Evolutionary conservation across 2,113 vertebrate genomes (phyloP).

Genomic region (Callithrix jacchus): DNA sequence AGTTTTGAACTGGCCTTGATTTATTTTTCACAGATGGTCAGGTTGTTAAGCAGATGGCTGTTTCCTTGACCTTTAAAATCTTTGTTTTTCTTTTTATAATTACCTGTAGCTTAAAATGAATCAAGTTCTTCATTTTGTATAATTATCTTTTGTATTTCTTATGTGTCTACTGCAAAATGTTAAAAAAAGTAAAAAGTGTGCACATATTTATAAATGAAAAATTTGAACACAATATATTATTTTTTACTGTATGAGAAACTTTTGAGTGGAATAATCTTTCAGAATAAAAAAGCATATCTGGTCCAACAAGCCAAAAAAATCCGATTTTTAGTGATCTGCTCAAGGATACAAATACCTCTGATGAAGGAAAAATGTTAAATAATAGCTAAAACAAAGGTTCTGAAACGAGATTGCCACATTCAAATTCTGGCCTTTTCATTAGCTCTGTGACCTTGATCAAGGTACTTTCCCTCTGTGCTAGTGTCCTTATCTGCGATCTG

Average conservation of each 20-base stretch:
- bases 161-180: neutral
- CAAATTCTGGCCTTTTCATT: neutral
- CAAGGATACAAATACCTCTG: neutral
- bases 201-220: neutral
- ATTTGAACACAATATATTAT: neutral
- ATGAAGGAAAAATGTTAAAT: neutral
- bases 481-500: neutral
- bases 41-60: constrained; percentile 64
- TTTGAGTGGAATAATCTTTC: neutral
- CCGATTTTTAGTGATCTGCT: neutral
- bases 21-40: constrained; percentile 59
- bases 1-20: constrained; percentile 44
- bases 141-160: constrained; percentile 20
- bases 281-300: neutral
- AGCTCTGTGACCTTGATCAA: neutral
- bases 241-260: neutral
- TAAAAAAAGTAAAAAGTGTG: neutral
- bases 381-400: neutral
- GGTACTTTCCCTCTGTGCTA: neutral
- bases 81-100: constrained; percentile 64
- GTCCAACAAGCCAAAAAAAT: neutral
- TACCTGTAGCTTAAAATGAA: constrained; percentile 44
- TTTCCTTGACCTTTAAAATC: constrained; percentile 70
- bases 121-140: constrained; percentile 1
- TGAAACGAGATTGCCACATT: neutral